Evolutionary conservation across 2,113 vertebrate species (phyloP), one percentile per base, ranked within the genome.

Genomic region (Percopsis transmontana): DNA sequence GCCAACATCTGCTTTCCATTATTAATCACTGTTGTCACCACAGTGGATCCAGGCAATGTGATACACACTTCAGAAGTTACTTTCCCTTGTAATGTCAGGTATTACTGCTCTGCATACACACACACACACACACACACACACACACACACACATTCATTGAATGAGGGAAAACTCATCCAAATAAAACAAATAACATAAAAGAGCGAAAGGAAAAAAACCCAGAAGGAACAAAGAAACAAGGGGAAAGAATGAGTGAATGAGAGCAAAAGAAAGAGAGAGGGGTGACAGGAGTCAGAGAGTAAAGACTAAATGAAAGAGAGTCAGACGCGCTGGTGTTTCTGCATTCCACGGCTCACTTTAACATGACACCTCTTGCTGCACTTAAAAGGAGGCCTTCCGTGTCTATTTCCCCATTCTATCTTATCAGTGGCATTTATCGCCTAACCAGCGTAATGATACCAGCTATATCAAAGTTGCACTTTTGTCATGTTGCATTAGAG

Each of bases 11-110:
- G 84, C 77, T 87, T 81, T 90, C 80, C 87, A 90, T 90, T 89
- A 90, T 89, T 90, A 83, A 90, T 88, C 89, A 85, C 68, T 84
- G 83, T 87, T 90, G 87, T 88, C 89, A 89, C 81, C 89, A 73
- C 77, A 74, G 86, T 68, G 48, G 85, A 83, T 74, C 80, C 77
- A 0, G 48, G 59, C 80, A 69, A 84, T 82, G 81, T 71, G 76
- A 87, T 82, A 79, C 88, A 80, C 76, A 85, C 80, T 82, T 88
- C 79, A 87, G 82, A 89, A 88, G 83, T 85, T 76, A 85, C 79
- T 85, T 82, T 84, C 60, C 53, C 77, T 76, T 86, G 70, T 55
- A 68, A 81, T 78, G 79, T 80, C 80, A 82, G 79, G 84, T 83
- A 81, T 65, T 72, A 74, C 61, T 81, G 81, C 55, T 8, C 50